Evolutionary conservation across 2,888 invertebrate genomes (phyloP), one percentile per base, ranked within the genome.

Genomic region (Aproaerema taeniolella): DNA sequence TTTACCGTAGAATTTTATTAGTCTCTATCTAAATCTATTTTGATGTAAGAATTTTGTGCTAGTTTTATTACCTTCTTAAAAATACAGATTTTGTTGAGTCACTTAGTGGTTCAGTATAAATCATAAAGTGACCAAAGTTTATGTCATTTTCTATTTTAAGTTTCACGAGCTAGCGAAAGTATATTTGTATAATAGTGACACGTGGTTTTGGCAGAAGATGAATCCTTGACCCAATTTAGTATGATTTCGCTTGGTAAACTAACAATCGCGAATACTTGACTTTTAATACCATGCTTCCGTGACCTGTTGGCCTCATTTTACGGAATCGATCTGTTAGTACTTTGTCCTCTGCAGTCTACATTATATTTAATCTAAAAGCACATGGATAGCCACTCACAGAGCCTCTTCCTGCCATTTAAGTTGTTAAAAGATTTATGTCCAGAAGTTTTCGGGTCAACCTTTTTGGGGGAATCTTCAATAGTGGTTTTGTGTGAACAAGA

Each of bases 231-330:
- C 47, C 45, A 49, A 49, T 46, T 42, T 34, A 38, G 41, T 49
- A 45, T 39, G 47, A 53, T 53, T 47, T 46, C n/a, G 35, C 46
- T 40, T 50, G 41, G 39, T 40, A 49, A 47, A 38, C 42, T 34
- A 31, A 43, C 53, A 44, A 20, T 38, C n/a, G 41, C 38, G 33
- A 39, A 43, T 43, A 39, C 37, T 55, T 41, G 12, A 11, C 33
- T 58, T 56, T 47, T 47, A 45, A 36, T 17, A 32, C 30, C 32
- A n/a, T 40, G 50, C 56, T 54, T 43, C 53, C 48, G 39, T 61
- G 71, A 73, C 77, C 79, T 50, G 56, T 43, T 78, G 66, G 39
- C 77, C 78, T 58, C 55, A 53, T 74, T 79, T 52, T 43, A 42
- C 43, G 49, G 46, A 60, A 75, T 78, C 74, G 74, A 78, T 79